Conservation (phyloP, 1,140 invertebrate genomes). For the Neelides sp. region DNA sequence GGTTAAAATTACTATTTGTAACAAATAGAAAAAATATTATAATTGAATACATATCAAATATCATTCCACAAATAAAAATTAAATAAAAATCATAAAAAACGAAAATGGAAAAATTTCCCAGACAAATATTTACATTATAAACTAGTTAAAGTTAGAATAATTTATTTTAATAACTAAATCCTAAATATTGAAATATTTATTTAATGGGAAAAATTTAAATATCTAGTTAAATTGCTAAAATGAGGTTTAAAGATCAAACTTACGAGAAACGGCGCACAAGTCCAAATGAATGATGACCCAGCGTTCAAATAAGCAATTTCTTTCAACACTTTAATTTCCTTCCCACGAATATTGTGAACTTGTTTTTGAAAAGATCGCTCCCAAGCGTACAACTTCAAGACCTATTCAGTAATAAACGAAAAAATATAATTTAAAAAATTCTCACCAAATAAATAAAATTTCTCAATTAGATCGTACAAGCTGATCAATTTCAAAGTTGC, state of each 20-base stretch:
- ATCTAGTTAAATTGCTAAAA: neutral
- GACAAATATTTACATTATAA: neutral
- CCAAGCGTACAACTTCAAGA: slow-evolving; percentile 35
- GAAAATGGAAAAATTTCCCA: too few relatives aligned
- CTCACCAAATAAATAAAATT: neutral
- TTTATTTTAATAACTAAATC: too few relatives aligned
- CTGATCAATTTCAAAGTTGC: slow-evolving; percentile 30
- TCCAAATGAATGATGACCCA: slow-evolving; percentile 24
- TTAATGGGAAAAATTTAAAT: neutral
- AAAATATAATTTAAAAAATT: neutral
- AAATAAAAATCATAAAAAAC: too few relatives aligned
- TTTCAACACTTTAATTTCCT: slow-evolving; percentile 35
- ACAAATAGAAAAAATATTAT: too few relatives aligned
- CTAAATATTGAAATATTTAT: too few relatives aligned
- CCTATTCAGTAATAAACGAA: neutral
- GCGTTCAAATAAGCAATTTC: slow-evolving; percentile 33
- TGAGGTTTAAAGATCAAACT: too few relatives aligned
- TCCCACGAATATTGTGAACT: slow-evolving; percentile 31
- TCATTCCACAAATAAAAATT: too few relatives aligned
- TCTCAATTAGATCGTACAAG: slow-evolving; percentile 37
- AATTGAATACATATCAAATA: too few relatives aligned
- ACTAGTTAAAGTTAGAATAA: neutral
- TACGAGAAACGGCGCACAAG: slow-evolving; percentile 30
- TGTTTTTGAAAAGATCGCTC: slow-evolving; percentile 34
- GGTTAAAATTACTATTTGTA: too few relatives aligned